phyloP scores from a whole-genome alignment of 2,113 vertebrate species.

The Stigmatopora nigra region DNA sequence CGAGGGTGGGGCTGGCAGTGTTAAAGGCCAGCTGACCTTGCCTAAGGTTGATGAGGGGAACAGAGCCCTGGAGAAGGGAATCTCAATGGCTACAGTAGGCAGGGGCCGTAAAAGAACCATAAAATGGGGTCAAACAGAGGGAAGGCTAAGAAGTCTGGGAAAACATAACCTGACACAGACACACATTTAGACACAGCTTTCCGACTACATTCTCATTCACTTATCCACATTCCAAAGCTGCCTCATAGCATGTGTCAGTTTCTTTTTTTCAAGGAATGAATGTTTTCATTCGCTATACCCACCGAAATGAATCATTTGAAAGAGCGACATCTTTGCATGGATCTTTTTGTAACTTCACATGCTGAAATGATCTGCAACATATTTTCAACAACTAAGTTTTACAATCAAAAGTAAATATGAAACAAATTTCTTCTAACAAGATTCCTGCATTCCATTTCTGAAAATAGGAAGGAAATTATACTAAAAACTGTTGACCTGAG shows the following conservation, averaged over 20 bases:
- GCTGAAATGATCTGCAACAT: neutral
- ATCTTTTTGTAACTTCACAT: neutral
- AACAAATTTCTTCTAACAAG: neutral
- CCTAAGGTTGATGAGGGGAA: constrained; percentile 45
- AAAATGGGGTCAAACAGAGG: constrained; percentile 61
- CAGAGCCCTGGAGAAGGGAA: constrained; percentile 47
- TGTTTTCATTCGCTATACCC: constrained; percentile 1
- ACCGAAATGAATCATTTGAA: neutral
- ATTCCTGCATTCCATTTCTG: neutral
- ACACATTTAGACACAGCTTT: constrained; percentile 20
- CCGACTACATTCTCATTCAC: constrained; percentile 27
- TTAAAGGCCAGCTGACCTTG: constrained; percentile 34
- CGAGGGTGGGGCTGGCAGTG: constrained; percentile 1
- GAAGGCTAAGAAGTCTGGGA: constrained; percentile 49
- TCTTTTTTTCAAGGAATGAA: constrained; percentile 21
- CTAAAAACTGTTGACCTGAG: neutral
- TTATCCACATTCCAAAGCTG: constrained; percentile 36
- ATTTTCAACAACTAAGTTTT: neutral
- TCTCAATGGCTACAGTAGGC: constrained; percentile 51
- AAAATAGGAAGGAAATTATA: neutral
- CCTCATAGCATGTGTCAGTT: constrained; percentile 22
- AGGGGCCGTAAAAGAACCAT: constrained; percentile 58
- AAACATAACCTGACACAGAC: constrained; percentile 41
- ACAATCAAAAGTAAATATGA: neutral
- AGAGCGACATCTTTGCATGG: neutral